Conservation (phyloP, 2,113 vertebrate species). For the Takifugu bimaculatus region DNA sequence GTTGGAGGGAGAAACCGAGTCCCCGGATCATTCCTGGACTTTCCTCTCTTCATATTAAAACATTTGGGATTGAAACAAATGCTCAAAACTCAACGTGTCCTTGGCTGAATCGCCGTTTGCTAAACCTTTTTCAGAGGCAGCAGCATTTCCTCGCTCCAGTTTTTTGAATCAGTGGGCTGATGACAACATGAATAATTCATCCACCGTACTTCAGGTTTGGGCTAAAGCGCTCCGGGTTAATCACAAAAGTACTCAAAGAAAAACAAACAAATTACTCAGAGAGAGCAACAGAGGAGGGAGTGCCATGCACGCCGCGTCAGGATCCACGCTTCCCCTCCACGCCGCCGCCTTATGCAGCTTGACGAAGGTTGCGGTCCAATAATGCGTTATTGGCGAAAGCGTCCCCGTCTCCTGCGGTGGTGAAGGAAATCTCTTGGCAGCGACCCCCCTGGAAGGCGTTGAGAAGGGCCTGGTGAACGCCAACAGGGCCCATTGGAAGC, state of each 20-base stretch:
- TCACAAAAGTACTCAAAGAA: constrained; percentile 33
- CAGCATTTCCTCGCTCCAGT: no score
- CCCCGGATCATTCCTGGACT: not conserved
- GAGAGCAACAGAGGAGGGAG: constrained; percentile 21
- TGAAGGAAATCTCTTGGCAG: constrained; percentile 42
- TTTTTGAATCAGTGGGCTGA: constrained; percentile 5
- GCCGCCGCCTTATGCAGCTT: constrained; percentile 41
- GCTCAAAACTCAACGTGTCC: not conserved
- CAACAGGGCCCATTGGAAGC: constrained; percentile 20
- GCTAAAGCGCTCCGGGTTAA: constrained; percentile 43
- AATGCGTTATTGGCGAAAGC: constrained; percentile 42
- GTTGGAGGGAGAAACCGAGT: not conserved
- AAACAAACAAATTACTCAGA: constrained; percentile 38
- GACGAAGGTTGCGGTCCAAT: constrained; percentile 51
- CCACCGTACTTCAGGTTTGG: constrained; percentile 16
- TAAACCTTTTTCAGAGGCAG: not conserved
- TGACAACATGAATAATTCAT: constrained; percentile 51
- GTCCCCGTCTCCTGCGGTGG: constrained; percentile 28
- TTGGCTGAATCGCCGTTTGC: not conserved
- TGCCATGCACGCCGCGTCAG: constrained; percentile 24
- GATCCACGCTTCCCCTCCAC: constrained; percentile 25
- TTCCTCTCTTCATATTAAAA: constrained; percentile 15
- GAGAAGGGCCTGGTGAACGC: constrained; percentile 25
- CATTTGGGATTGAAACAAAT: not conserved
- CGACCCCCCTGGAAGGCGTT: not conserved